These are phyloP conservation scores for Monomorium pharaonis DNA, from an alignment of 1,140 invertebrate genomes.

Conservation along the genomic window DNA sequence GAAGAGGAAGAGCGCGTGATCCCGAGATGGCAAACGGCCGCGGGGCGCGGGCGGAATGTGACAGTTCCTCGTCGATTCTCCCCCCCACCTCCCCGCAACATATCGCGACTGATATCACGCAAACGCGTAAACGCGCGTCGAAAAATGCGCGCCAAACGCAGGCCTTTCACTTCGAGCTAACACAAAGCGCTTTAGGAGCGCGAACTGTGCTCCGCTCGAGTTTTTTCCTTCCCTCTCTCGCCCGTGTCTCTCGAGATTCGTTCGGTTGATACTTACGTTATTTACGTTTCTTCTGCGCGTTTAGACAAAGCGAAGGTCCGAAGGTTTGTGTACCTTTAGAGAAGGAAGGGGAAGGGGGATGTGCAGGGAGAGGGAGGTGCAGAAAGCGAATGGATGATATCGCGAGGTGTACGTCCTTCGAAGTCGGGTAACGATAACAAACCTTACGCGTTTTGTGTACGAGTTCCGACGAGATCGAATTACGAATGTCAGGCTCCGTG, in stretches of 20 bases:
- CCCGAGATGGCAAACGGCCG: neutral
- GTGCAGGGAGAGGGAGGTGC: neutral
- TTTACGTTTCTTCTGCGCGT: neutral
- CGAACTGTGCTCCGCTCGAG: neutral
- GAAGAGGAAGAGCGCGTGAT: too few relatives aligned
- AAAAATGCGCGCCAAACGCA: conserved; percentile 8
- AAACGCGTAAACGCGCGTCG: neutral
- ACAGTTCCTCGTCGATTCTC: conserved; percentile 17
- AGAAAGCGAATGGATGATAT: neutral
- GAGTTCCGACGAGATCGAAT: neutral
- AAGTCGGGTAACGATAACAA: neutral
- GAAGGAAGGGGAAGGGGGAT: neutral
- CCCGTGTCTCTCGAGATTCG: neutral
- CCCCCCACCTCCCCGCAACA: neutral
- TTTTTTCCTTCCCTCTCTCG: neutral
- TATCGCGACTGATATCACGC: neutral
- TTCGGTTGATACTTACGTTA: neutral
- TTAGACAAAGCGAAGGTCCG: too few relatives aligned
- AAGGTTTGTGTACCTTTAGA: neutral
- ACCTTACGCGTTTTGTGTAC: neutral
- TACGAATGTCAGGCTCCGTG: neutral
- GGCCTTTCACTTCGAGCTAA: neutral
- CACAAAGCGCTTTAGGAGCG: too few relatives aligned
- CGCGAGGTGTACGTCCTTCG: neutral
- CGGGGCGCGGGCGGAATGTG: neutral